These are phyloP conservation scores for Eumacrocentrus americanus DNA, from an alignment of 2,888 invertebrate genomes.

Conservation along the genomic window DNA sequence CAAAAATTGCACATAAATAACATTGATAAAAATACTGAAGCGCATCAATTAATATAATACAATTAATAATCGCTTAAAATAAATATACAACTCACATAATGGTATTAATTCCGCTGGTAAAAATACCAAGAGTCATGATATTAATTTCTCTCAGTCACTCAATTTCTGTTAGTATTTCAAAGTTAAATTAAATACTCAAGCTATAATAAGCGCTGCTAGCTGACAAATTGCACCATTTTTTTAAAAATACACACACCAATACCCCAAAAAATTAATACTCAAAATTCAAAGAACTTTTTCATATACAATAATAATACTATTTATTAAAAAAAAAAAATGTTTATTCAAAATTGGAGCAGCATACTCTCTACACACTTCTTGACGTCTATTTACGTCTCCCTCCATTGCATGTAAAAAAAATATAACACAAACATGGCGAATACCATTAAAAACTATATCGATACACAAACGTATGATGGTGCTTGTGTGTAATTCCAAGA, in stretches of 20 bases:
- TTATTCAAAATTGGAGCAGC: neutral
- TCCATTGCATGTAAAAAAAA: neutral
- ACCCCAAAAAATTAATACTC: too few species aligned
- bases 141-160: neutral
- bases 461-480: too few species aligned
- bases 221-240: too few species aligned
- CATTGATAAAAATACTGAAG: neutral
- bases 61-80: neutral
- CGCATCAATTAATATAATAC: constrained; percentile 8
- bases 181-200: neutral
- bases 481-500: too few species aligned
- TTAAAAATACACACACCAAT: too few species aligned
- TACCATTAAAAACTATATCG: too few species aligned
- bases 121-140: constrained; percentile 33
- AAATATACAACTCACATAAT: constrained; percentile 29
- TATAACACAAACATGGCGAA: neutral
- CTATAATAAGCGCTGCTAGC: too few species aligned
- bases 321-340: neutral
- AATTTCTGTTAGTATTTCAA: neutral
- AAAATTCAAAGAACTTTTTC: too few species aligned
- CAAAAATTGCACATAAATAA: neutral
- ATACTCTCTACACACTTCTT: neutral
- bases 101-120: constrained; percentile 29
- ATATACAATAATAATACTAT: neutral
- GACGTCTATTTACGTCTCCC: constrained; percentile 7